Evolutionary conservation across 2,888 invertebrate species (phyloP), one percentile per base, ranked within the genome.

Genomic region (Palloptera scutellata): DNA sequence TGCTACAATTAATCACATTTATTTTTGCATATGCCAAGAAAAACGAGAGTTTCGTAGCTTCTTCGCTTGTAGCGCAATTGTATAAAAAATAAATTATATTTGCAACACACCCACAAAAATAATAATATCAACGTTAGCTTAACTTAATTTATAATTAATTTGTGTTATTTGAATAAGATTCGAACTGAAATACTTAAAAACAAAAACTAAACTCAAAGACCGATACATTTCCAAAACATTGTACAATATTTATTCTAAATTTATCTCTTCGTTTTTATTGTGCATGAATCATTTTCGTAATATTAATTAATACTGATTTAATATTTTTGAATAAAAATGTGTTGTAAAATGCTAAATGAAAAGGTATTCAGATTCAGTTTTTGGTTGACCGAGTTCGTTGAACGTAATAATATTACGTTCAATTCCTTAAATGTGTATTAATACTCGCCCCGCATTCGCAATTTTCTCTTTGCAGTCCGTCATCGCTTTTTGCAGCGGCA

Each of bases 401-500:
- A 43, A 53, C 62, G 41, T n/a, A 19, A 30, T 72, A 45, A 19
- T 51, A 17, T 55, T 42, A 54, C 40, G 58, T 42, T 51, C 10
- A 43, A 54, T 65, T 57, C 20, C 10, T 30, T 52, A 13, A 45
- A 60, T 60, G 30, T n/a, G 42, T 53, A 66, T 61, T 45, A n/a
- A n/a, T n/a, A n/a, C n/a, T n/a, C n/a, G n/a, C n/a, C n/a, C n/a
- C n/a, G n/a, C 63, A 11, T 67, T 55, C n/a, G 48, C 60, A 19
- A 41, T 67, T 62, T 20, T 67, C 17, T 70, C 17, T 51, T 75
- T 74, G 19, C 74, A 81, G 81, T 76, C 77, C 64, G 71, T 76
- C 69, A 67, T 81, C 76, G 78, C 80, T 72, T 75, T 80, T 52
- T 73, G 77, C 74, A 74, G 75, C 72, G 74, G 76, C 71, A 75